Evolutionary conservation across 2,888 invertebrate species (phyloP), one percentile per base, ranked within the genome.

Genomic region (Dorcus hopei): DNA sequence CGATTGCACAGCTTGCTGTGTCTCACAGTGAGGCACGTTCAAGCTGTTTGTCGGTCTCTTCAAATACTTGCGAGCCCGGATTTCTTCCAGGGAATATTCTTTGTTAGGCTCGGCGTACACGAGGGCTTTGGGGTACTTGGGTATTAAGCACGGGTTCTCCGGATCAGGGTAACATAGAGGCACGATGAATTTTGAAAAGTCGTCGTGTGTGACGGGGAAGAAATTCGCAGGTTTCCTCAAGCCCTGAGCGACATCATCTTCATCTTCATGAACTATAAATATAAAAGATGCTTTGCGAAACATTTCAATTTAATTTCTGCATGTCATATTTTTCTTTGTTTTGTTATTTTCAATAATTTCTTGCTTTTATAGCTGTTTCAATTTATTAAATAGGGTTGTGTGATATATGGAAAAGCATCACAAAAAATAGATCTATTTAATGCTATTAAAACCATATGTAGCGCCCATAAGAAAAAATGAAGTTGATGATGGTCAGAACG

Each of bases 21-120:
- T 66, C 61, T 70, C 70, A 40, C 58, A 52, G 38, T 55, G 53
- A 39, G 66, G 61, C n/a, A 64, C 61, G 26, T 57, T 65, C 9
- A 61, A 38, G 38, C 61, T 54, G 41, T 50, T 62, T n/a, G 14
- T 11, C 7, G 55, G 26, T 8, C 58, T 26, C 6, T 19, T 23
- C 74, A 76, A 77, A 74, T 85, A 87, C 72, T 81, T 81, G 67
- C 81, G 80, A 59, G 88, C 86, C 70, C 86, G 81, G 65, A 92
- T 81, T 80, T 92, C 91, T 80, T 92, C 92, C 79, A 91, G 85
- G 73, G 89, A 88, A 77, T 84, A 87, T 80, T 92, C 92, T 64
- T 81, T 82, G 63, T 85, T 83, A 2, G 69, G 68, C 67, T 84
- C 83, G 58, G 75, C 74, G 71, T 87, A 88, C 11, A 87, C 86